Evolutionary conservation across 2,888 invertebrate genomes (phyloP).

Genomic region (Torymus auratus): DNA sequence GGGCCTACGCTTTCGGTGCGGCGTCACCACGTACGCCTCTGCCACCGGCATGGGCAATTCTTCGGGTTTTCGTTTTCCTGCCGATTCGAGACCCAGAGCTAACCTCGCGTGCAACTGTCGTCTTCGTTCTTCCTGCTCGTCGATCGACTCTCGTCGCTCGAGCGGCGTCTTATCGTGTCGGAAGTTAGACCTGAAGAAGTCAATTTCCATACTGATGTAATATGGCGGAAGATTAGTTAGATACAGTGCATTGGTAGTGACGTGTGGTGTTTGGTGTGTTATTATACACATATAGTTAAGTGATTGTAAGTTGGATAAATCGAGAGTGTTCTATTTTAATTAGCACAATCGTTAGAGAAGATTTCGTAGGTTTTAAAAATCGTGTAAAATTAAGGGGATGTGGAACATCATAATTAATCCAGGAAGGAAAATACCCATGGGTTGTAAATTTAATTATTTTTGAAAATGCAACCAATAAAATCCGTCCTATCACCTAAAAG

Average conservation of each 20-base stretch:
- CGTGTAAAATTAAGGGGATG: too few species aligned
- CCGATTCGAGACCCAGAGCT: constrained; percentile 83
- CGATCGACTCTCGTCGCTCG: constrained; percentile 73
- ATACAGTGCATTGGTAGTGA: too few species aligned
- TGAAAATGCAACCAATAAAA: too few species aligned
- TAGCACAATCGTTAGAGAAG: too few species aligned
- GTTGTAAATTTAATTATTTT: too few species aligned
- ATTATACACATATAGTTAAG: too few species aligned
- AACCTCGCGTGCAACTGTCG: constrained; percentile 72
- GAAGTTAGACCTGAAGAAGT: constrained; percentile 63
- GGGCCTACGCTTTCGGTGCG: constrained; percentile 90
- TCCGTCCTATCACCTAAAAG: too few species aligned
- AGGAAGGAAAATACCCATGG: too few species aligned
- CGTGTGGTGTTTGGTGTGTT: background rate
- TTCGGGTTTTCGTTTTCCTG: constrained; percentile 81
- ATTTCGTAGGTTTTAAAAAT: too few species aligned
- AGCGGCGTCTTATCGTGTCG: constrained; percentile 69
- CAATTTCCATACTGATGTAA: background rate
- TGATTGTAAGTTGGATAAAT: too few species aligned
- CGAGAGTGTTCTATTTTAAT: too few species aligned
- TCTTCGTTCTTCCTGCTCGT: constrained; percentile 73
- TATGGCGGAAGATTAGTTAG: background rate
- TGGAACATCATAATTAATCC: too few species aligned
- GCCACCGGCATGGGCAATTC: constrained; percentile 84
- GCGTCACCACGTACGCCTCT: constrained; percentile 91